phyloP scores from a whole-genome alignment of 2,888 invertebrate species.

The Drosophila kuntzei region DNA sequence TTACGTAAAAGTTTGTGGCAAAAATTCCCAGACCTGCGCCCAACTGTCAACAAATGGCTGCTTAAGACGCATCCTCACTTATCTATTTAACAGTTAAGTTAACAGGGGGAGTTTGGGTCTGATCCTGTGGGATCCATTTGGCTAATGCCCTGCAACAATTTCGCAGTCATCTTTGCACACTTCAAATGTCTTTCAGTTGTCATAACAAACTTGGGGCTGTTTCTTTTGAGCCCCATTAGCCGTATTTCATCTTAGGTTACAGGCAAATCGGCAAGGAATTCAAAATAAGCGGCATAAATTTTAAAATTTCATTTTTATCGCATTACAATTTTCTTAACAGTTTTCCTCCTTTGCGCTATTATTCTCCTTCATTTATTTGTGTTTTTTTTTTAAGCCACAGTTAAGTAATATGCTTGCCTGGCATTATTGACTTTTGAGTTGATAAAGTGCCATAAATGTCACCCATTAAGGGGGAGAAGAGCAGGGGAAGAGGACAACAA shows the following conservation, averaged over 20 bases:
- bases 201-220: conserved; percentile 64
- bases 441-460: conserved; percentile 83
- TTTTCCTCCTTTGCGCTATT: conserved; percentile 21
- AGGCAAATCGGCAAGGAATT: conserved; percentile 49
- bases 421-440: conserved; percentile 81
- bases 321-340: conserved; percentile 74
- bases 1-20: conserved; percentile 64
- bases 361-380: conserved; percentile 8
- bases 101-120: conserved; percentile 8
- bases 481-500: neutral
- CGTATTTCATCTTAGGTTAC: conserved; percentile 57
- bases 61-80: conserved; percentile 46
- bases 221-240: conserved; percentile 57
- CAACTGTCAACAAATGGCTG: conserved; percentile 66
- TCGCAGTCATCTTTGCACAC: conserved; percentile 42
- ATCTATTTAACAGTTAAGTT: neutral
- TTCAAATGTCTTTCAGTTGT: conserved; percentile 79
- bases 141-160: conserved; percentile 73
- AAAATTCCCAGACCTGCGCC: conserved; percentile 62
- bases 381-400: conserved; percentile 58
- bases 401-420: conserved; percentile 70
- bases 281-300: conserved; percentile 79
- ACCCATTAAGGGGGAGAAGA: conserved; percentile 75
- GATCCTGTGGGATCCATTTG: conserved; percentile 79
- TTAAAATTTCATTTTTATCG: conserved; percentile 80